Conservation (phyloP, 2,888 invertebrate species). For the Dermolepida albohirtum region DNA sequence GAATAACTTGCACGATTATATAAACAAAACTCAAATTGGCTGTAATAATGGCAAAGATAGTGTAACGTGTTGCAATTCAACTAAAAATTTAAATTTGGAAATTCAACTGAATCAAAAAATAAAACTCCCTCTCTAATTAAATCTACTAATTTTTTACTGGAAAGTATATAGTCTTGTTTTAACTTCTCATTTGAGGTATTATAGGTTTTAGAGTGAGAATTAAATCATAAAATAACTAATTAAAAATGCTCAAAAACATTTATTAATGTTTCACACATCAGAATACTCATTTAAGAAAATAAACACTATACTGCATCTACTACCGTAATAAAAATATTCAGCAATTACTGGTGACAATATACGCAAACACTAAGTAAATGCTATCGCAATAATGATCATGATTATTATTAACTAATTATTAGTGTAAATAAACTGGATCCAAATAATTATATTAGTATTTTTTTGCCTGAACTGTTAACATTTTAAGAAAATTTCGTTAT, state of each 20-base stretch:
- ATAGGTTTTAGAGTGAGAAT: background rate
- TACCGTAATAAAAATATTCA: conserved; percentile 42
- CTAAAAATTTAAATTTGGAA: no score
- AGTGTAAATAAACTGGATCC: conserved; percentile 41
- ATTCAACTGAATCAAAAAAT: no score
- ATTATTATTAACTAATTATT: conserved; percentile 37
- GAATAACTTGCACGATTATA: no score
- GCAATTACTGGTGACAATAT: conserved; percentile 43
- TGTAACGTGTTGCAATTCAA: no score
- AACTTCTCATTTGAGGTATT: background rate
- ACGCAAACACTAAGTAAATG: conserved; percentile 41
- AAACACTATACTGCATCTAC: conserved; percentile 51
- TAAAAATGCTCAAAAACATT: conserved; percentile 43
- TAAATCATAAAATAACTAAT: conserved; percentile 30
- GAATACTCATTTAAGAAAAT: conserved; percentile 52
- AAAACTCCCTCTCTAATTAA: no score
- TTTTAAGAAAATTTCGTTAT: conserved; percentile 17
- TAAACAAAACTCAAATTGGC: no score
- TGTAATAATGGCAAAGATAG: no score
- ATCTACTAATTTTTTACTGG: no score
- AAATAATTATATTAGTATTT: conserved; percentile 20
- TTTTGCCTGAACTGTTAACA: conserved; percentile 17
- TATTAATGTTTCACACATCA: conserved; percentile 48
- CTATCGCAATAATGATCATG: conserved; percentile 29
- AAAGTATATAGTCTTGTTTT: no score